phyloP scores from a whole-genome alignment of 2,888 invertebrate genomes.

The Odontocolon sp. region DNA sequence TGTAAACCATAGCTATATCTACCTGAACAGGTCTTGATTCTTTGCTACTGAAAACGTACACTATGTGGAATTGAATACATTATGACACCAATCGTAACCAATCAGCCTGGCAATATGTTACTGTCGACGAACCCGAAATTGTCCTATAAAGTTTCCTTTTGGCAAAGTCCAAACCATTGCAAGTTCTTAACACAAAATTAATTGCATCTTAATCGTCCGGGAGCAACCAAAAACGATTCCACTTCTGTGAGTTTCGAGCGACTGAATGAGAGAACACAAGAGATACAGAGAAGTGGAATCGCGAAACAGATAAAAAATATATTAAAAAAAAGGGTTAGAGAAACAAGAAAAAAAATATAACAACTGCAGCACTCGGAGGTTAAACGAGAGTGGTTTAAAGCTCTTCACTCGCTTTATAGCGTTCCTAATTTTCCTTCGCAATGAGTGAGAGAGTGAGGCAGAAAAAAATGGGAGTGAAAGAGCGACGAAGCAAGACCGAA shows the following conservation, averaged over 20 bases:
- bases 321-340: no score
- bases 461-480: background rate
- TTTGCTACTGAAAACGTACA: no score
- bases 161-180: background rate
- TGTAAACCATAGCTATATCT: no score
- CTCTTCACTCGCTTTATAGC: slow-evolving; percentile 51
- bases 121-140: background rate
- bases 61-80: no score
- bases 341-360: slow-evolving; percentile 44
- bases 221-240: slow-evolving; percentile 21
- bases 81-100: no score
- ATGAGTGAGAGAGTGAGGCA: background rate
- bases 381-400: slow-evolving; percentile 54
- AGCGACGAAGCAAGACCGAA: background rate
- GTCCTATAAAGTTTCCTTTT: background rate
- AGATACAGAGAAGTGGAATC: background rate
- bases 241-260: slow-evolving; percentile 6
- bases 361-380: slow-evolving; percentile 43
- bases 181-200: slow-evolving; percentile 39
- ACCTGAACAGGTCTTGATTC: no score
- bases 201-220: slow-evolving; percentile 25
- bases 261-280: slow-evolving; percentile 32
- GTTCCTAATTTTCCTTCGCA: slow-evolving; percentile 54
- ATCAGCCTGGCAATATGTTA: no score
- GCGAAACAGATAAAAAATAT: background rate